Evolutionary conservation across 1,140 invertebrate genomes (phyloP).

Genomic region (Lineus longissimus): DNA sequence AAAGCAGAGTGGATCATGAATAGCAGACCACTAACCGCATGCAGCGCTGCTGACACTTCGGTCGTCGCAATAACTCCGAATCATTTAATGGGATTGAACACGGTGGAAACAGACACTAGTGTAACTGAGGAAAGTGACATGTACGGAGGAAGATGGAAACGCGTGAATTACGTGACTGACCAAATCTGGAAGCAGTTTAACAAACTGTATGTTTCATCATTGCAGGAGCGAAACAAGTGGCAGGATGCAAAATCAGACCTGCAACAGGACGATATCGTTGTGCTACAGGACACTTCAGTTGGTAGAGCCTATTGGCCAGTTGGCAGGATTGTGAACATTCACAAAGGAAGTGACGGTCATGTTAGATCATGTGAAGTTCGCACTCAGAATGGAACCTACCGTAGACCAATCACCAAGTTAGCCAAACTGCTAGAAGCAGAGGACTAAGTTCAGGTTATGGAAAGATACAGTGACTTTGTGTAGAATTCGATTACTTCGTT

Average conservation of each 20-base stretch:
- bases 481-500: no score
- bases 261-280: background rate
- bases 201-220: background rate
- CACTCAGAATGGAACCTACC: background rate
- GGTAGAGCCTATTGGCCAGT: slow-evolving; percentile 1
- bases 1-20: background rate
- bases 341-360: background rate
- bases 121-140: background rate
- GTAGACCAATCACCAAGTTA: background rate
- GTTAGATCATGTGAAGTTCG: background rate
- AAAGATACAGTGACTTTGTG: no score
- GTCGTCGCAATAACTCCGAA: slow-evolving; percentile 2
- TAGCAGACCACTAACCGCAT: background rate
- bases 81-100: background rate
- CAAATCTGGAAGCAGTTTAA: slow-evolving; percentile 3
- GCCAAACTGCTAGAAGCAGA: background rate
- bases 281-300: background rate
- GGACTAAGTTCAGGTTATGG: no score
- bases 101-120: slow-evolving; percentile 1
- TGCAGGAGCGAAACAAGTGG: background rate
- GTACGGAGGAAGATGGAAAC: background rate
- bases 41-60: background rate
- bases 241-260: background rate
- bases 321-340: background rate
- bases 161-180: background rate